Percentiles rank a stretch among this genome's conserved stretches.
These are phyloP conservation scores for Gadus macrocephalus DNA, from an alignment of 2,113 vertebrate genomes.

Conservation along the genomic window DNA sequence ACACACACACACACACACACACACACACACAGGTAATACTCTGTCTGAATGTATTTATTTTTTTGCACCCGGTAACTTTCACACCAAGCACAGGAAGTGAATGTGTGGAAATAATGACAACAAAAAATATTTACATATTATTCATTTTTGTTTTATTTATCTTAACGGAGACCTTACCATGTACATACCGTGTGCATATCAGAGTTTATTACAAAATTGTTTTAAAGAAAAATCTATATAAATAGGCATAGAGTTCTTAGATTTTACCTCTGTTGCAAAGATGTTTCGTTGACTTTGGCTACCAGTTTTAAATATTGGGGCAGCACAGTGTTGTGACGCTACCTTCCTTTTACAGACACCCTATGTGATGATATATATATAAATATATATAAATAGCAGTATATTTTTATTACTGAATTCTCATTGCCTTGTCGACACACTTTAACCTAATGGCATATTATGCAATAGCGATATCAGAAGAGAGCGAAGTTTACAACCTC, in stretches of 20 bases:
- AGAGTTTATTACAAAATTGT: constrained; percentile 45
- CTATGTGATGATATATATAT: constrained; percentile 12
- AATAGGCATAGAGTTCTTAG: constrained; percentile 48
- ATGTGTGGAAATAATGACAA: too few species aligned
- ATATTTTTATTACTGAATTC: too few species aligned
- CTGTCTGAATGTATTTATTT: too few species aligned
- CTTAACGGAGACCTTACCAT: constrained; percentile 43
- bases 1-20: too few species aligned
- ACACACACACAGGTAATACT: too few species aligned
- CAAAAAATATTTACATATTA: too few species aligned
- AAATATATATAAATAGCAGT: too few species aligned
- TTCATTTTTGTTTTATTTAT: constrained; percentile 46
- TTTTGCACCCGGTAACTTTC: too few species aligned
- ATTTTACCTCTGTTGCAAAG: constrained; percentile 51
- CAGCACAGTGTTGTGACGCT: constrained; percentile 47
- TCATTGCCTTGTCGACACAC: constrained; percentile 76
- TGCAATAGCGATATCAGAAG: constrained; percentile 83
- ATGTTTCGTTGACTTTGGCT: constrained; percentile 55
- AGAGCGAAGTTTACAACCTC: constrained; percentile 89
- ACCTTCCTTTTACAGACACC: constrained; percentile 49
- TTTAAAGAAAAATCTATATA: constrained; percentile 22
- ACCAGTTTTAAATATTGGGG: constrained; percentile 45
- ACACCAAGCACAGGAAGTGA: too few species aligned
- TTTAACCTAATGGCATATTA: constrained; percentile 82
- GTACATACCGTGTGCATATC: constrained; percentile 51